Evolutionary conservation across 2,797 vertebrate genomes (phyloP).

Genomic region (Helarctos malayanus): DNA sequence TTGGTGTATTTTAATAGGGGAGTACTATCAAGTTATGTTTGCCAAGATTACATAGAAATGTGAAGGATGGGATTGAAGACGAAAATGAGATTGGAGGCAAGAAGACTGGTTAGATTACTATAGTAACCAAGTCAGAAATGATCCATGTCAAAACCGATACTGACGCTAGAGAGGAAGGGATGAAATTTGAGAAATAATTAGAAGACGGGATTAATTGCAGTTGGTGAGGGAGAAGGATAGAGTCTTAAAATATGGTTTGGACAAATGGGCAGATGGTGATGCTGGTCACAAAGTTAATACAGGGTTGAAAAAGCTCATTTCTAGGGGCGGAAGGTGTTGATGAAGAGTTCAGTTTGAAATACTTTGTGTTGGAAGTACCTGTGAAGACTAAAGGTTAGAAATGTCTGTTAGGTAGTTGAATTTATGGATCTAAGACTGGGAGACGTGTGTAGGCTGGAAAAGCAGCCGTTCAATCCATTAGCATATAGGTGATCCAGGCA

Average conservation of each 20-base stretch:
- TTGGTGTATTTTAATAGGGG: constrained; percentile 53
- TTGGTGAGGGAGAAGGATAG: constrained; percentile 29
- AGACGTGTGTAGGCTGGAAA: neutral
- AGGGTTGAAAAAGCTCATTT: constrained; percentile 55
- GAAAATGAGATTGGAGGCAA: constrained; percentile 32
- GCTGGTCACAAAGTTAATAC: neutral
- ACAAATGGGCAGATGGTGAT: neutral
- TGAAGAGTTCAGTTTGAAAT: constrained; percentile 21
- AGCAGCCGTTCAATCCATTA: constrained; percentile 14
- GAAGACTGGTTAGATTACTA: constrained; percentile 57
- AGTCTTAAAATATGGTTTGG: constrained; percentile 16
- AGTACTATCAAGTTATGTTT: neutral
- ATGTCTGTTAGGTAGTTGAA: constrained; percentile 7
- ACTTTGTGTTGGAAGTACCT: constrained; percentile 15
- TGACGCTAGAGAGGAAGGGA: constrained; percentile 37
- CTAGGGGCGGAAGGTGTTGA: neutral
- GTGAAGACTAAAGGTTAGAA: neutral
- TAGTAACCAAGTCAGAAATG: constrained; percentile 37
- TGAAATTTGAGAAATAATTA: constrained; percentile 64
- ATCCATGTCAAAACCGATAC: neutral
- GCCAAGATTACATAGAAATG: neutral
- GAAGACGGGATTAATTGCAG: constrained; percentile 30
- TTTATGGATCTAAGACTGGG: neutral
- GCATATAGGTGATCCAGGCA: neutral
- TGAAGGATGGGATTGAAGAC: neutral